Conservation (phyloP, 1,140 invertebrate genomes). For the Dinothrombium tinctorium region DNA sequence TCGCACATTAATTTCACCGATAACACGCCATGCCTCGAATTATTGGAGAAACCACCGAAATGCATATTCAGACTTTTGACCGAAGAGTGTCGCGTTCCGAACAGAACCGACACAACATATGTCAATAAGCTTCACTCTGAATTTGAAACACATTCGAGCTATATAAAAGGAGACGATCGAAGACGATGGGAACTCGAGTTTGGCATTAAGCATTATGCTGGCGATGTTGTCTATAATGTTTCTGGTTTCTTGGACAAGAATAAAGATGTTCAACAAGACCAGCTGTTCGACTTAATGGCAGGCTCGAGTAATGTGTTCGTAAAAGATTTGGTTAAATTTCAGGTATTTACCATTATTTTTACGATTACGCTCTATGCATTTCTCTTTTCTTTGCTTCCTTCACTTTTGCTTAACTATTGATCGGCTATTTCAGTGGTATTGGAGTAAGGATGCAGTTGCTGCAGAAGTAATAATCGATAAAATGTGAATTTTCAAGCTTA, state of each 20-base stretch:
- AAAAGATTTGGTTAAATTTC: slow-evolving; percentile 58
- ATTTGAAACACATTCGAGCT: slow-evolving; percentile 54
- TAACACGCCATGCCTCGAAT: slow-evolving; percentile 60
- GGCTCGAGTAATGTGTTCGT: slow-evolving; percentile 64
- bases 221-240: slow-evolving; percentile 68
- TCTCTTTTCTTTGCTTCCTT: no score
- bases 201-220: slow-evolving; percentile 80
- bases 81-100: slow-evolving; percentile 80
- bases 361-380: no score
- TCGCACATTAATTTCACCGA: slow-evolving; percentile 73
- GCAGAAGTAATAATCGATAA: no score
- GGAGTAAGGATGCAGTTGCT: no score
- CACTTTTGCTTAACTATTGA: no score
- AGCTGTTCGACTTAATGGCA: slow-evolving; percentile 75
- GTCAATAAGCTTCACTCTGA: slow-evolving; percentile 68
- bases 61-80: slow-evolving; percentile 65
- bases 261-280: slow-evolving; percentile 75
- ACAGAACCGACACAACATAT: slow-evolving; percentile 69
- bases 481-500: no score
- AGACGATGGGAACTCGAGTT: slow-evolving; percentile 75
- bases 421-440: no score
- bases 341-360: slow-evolving; percentile 24
- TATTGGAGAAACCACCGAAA: slow-evolving; percentile 67
- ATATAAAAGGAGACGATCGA: slow-evolving; percentile 62
- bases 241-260: slow-evolving; percentile 95